These are phyloP conservation scores for Drosophila kanekoi DNA, from an alignment of 2,888 invertebrate species.

Conservation along the genomic window DNA sequence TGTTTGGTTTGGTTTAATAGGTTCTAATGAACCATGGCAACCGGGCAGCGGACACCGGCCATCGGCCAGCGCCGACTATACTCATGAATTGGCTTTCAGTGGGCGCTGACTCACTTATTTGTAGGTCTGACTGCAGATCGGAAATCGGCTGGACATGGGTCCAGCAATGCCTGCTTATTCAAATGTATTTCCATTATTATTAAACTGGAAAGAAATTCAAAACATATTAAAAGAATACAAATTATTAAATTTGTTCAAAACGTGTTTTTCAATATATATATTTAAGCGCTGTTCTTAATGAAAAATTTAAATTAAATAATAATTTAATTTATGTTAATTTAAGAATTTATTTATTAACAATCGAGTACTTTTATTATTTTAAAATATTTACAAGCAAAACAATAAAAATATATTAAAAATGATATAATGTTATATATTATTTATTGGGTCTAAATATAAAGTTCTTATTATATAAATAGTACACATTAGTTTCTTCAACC, in stretches of 20 bases:
- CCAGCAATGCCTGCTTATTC: not conserved
- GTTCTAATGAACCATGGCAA: slow-evolving; percentile 72
- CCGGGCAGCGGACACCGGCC: slow-evolving; percentile 25
- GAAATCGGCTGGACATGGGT: slow-evolving; percentile 8
- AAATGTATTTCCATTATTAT: too few species aligned
- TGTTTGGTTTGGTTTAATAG: slow-evolving; percentile 56
- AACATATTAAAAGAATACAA: not conserved
- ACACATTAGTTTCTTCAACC: not conserved
- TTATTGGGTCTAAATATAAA: not conserved
- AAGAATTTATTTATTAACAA: too few species aligned
- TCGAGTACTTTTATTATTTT: too few species aligned
- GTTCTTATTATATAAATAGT: slow-evolving; percentile 3
- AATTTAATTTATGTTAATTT: too few species aligned
- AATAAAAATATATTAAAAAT: too few species aligned
- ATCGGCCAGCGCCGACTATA: slow-evolving; percentile 17
- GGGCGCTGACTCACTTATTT: slow-evolving; percentile 43
- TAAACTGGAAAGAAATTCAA: not conserved
- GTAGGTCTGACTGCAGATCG: slow-evolving; percentile 19
- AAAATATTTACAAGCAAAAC: too few species aligned
- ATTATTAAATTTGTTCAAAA: too few species aligned
- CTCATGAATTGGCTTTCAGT: slow-evolving; percentile 16
- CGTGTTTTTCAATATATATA: too few species aligned
- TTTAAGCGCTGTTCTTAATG: too few species aligned
- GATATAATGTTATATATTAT: too few species aligned
- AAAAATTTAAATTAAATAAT: too few species aligned